phyloP scores from a whole-genome alignment of 2,888 invertebrate genomes.

The Pollenia amentaria region DNA sequence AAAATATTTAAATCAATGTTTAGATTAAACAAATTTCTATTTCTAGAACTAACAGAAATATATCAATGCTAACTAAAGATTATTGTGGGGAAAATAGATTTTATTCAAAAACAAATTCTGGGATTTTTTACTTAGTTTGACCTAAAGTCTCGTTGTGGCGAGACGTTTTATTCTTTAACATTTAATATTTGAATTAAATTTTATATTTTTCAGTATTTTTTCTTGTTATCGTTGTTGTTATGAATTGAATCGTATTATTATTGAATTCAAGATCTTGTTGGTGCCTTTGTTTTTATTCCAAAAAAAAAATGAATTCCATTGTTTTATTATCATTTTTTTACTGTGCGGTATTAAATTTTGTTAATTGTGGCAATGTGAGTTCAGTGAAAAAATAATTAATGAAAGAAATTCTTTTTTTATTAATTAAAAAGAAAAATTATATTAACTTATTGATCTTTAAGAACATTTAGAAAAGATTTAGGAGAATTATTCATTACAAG shows the following conservation, averaged over 20 bases:
- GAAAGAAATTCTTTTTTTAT: not conserved
- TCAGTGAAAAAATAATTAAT: not conserved
- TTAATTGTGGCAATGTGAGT: conserved; percentile 68
- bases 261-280: conserved; percentile 32
- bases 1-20: not conserved
- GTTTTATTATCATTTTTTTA: conserved; percentile 51
- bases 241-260: conserved; percentile 24
- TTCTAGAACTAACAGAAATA: conserved; percentile 32
- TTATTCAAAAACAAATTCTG: conserved; percentile 47
- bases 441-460: conserved; percentile 3
- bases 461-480: not conserved
- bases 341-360: conserved; percentile 52
- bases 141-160: conserved; percentile 48
- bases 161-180: conserved; percentile 42
- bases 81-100: conserved; percentile 57
- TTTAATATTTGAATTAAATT: not conserved
- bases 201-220: not conserved
- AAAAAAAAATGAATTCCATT: conserved; percentile 59
- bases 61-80: conserved; percentile 57
- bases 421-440: not conserved
- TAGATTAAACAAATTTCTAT: conserved; percentile 51
- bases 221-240: conserved; percentile 19
- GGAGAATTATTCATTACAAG: too few relatives aligned
- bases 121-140: conserved; percentile 55
- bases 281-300: not conserved